A percentile compares a stretch with the other conserved stretches of the same genome.
Conservation (phyloP, 2,888 invertebrate genomes). For the Pegoplata infirma region DNA sequence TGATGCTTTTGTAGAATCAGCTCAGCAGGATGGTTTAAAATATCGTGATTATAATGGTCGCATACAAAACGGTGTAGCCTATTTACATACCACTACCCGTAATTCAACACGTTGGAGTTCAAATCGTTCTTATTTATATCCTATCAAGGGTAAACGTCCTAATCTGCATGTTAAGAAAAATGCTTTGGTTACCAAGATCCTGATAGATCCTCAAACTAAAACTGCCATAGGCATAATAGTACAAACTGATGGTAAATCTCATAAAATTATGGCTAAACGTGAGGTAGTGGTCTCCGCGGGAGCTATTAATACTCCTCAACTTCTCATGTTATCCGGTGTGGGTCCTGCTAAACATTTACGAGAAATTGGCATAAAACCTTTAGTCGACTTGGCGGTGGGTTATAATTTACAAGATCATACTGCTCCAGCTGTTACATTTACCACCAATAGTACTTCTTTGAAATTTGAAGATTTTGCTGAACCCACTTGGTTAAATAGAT, state of each 20-base stretch:
- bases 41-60: slow-evolving; percentile 84
- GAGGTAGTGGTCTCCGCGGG: slow-evolving; percentile 87
- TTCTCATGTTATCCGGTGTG: slow-evolving; percentile 87
- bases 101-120: slow-evolving; percentile 81
- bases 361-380: slow-evolving; percentile 79
- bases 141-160: slow-evolving; percentile 78
- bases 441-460: slow-evolving; percentile 77
- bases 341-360: slow-evolving; percentile 81
- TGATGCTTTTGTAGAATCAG: slow-evolving; percentile 82
- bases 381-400: slow-evolving; percentile 82
- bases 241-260: slow-evolving; percentile 77
- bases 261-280: slow-evolving; percentile 80
- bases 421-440: slow-evolving; percentile 84
- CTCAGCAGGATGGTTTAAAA: slow-evolving; percentile 82
- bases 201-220: slow-evolving; percentile 79
- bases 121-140: slow-evolving; percentile 81
- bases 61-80: slow-evolving; percentile 82
- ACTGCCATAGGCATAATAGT: slow-evolving; percentile 81
- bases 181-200: slow-evolving; percentile 79
- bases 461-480: slow-evolving; percentile 75
- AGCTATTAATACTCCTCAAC: slow-evolving; percentile 87
- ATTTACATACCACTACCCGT: slow-evolving; percentile 81
- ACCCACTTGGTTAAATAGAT: slow-evolving; percentile 71
- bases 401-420: slow-evolving; percentile 83
- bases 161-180: slow-evolving; percentile 81